A percentile compares a stretch with the other conserved stretches of the same genome.
Evolutionary conservation across 2,888 invertebrate species (phyloP).

Genomic region (Agrotis segetum): DNA sequence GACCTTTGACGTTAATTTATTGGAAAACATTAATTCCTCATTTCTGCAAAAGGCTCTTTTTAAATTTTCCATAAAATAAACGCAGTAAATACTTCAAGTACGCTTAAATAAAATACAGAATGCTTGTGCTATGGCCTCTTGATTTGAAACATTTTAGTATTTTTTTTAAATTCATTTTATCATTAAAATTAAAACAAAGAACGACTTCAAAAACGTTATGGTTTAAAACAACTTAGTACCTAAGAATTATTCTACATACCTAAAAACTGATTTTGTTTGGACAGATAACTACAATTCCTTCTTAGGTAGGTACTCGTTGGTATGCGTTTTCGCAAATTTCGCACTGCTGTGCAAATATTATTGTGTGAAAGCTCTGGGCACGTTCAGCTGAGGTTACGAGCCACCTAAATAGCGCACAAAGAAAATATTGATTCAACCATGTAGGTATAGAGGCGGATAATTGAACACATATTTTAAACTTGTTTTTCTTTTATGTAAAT

Average conservation of each 20-base stretch:
- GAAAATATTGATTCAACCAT: constrained; percentile 45
- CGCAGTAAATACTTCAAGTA: too few species aligned
- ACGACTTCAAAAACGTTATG: too few species aligned
- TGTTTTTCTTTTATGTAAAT: constrained; percentile 60
- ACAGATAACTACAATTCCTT: constrained; percentile 3
- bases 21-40: too few species aligned
- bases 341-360: constrained; percentile 40
- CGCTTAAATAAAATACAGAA: too few species aligned
- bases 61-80: too few species aligned
- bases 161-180: too few species aligned
- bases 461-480: constrained; percentile 48
- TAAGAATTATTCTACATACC: neutral
- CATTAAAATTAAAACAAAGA: too few species aligned
- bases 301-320: neutral
- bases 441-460: constrained; percentile 45
- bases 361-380: constrained; percentile 47
- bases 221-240: too few species aligned
- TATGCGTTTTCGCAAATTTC: constrained; percentile 33
- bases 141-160: too few species aligned
- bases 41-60: too few species aligned
- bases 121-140: too few species aligned
- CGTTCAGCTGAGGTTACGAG: constrained; percentile 40
- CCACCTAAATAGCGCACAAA: constrained; percentile 43
- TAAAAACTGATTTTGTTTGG: neutral
- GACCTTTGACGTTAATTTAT: too few species aligned